Conservation (phyloP, 2,797 vertebrate genomes). For the Rachycentron canadum region DNA sequence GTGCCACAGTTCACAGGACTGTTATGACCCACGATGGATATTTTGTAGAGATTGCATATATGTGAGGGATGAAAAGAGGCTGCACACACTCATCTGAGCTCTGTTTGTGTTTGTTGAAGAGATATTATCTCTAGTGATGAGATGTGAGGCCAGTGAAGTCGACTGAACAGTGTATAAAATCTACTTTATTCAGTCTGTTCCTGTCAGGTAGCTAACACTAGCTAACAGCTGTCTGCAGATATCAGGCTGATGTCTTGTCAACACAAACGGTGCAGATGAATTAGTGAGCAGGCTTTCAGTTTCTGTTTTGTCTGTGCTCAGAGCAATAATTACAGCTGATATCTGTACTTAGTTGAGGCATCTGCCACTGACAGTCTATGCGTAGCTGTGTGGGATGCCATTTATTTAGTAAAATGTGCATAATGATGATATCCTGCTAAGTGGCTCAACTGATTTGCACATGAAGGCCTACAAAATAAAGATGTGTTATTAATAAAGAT, state of each 20-base stretch:
- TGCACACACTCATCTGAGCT: not conserved
- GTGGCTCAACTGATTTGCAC: not conserved
- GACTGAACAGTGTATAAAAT: not conserved
- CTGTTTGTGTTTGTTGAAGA: slow-evolving; percentile 7
- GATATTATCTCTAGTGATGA: slow-evolving; percentile 1
- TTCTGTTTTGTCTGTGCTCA: slow-evolving; percentile 4
- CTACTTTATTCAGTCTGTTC: not conserved
- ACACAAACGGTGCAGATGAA: not conserved
- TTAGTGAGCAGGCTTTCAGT: slow-evolving; percentile 7
- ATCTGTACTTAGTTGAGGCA: slow-evolving; percentile 2
- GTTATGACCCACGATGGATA: too few species aligned
- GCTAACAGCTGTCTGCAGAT: slow-evolving; percentile 13
- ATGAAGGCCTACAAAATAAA: not conserved
- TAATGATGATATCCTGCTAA: not conserved
- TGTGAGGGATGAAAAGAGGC: not conserved
- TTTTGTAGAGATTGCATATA: not conserved
- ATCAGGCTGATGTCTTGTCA: slow-evolving; percentile 24
- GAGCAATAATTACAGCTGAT: slow-evolving; percentile 11
- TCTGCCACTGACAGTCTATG: slow-evolving; percentile 6
- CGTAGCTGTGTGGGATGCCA: not conserved
- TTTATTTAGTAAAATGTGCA: not conserved
- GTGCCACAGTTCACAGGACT: not conserved
- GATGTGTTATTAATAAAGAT: not conserved
- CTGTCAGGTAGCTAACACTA: not conserved
- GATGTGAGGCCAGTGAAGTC: slow-evolving; percentile 2